phyloP scores from a whole-genome alignment of 2,888 invertebrate genomes.

The Coenonympha glycerion region DNA sequence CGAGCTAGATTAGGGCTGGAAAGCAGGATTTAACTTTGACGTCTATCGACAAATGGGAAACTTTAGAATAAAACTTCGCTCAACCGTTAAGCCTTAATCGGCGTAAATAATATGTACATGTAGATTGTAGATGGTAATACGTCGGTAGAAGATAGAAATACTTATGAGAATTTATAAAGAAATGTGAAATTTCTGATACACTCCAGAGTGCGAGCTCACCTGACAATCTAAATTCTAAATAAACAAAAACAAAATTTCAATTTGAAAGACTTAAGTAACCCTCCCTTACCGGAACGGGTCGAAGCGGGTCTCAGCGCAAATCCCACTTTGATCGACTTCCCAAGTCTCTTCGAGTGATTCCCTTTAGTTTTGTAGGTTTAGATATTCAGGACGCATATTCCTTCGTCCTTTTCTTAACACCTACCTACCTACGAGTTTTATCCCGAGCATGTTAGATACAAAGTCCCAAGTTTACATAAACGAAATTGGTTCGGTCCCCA shows the following conservation, averaged over 20 bases:
- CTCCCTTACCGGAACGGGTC: conserved; percentile 34
- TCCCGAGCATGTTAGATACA: conserved; percentile 22
- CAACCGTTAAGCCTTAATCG: not conserved
- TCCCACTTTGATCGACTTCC: conserved; percentile 67
- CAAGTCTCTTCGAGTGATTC: conserved; percentile 42
- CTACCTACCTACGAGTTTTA: conserved; percentile 30
- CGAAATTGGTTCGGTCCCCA: conserved; percentile 26
- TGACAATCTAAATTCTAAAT: conserved; percentile 51
- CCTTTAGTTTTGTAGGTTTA: conserved; percentile 48
- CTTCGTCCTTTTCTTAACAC: conserved; percentile 26
- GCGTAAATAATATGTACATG: no score
- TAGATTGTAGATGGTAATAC: not conserved
- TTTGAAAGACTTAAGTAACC: conserved; percentile 49
- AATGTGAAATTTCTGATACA: conserved; percentile 19
- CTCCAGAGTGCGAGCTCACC: conserved; percentile 39
- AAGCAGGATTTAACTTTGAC: conserved; percentile 30
- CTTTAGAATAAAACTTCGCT: not conserved
- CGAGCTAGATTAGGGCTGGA: conserved; percentile 38
- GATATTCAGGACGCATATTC: conserved; percentile 43
- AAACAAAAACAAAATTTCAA: conserved; percentile 67
- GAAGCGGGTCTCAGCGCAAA: conserved; percentile 50
- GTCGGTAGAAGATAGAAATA: no score
- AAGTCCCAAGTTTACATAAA: conserved; percentile 26
- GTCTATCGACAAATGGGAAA: conserved; percentile 11
- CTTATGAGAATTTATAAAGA: not conserved